phyloP scores from a whole-genome alignment of 1,140 invertebrate species.

The Zaprionus vittiger region DNA sequence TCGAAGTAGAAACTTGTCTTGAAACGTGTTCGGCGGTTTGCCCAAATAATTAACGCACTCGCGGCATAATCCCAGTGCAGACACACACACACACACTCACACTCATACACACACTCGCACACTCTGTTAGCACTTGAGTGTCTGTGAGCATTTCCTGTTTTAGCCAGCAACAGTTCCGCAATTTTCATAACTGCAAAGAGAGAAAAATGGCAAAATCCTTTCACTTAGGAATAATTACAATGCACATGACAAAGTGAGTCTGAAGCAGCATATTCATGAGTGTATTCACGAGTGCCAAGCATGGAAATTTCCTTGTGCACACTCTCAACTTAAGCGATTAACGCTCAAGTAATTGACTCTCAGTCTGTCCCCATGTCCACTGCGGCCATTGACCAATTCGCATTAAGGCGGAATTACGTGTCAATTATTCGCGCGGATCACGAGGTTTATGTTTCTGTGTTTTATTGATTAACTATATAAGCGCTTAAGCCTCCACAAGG shows the following conservation, averaged over 20 bases:
- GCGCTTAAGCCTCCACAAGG: neutral
- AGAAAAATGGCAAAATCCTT: conserved; percentile 16
- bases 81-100: neutral
- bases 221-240: conserved; percentile 33
- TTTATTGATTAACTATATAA: conserved; percentile 15
- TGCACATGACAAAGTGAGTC: conserved; percentile 16
- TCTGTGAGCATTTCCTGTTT: conserved; percentile 38
- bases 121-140: conserved; percentile 3
- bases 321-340: conserved; percentile 6
- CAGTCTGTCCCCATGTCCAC: too few species aligned
- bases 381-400: conserved; percentile 11
- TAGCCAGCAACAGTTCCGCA: conserved; percentile 36
- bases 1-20: conserved; percentile 40
- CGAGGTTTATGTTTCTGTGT: neutral
- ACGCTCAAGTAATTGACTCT: neutral
- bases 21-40: conserved; percentile 12
- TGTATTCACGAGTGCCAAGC: conserved; percentile 10
- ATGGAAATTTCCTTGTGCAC: conserved; percentile 1
- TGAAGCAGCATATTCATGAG: conserved; percentile 7
- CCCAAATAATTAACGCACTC: conserved; percentile 37
- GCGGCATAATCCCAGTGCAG: conserved; percentile 13
- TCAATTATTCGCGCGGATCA: conserved; percentile 3
- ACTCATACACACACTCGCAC: conserved; percentile 5
- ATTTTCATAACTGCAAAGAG: conserved; percentile 26
- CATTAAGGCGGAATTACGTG: conserved; percentile 5